phyloP scores from a whole-genome alignment of 2,888 invertebrate genomes.

The Cataglyphis livida region DNA sequence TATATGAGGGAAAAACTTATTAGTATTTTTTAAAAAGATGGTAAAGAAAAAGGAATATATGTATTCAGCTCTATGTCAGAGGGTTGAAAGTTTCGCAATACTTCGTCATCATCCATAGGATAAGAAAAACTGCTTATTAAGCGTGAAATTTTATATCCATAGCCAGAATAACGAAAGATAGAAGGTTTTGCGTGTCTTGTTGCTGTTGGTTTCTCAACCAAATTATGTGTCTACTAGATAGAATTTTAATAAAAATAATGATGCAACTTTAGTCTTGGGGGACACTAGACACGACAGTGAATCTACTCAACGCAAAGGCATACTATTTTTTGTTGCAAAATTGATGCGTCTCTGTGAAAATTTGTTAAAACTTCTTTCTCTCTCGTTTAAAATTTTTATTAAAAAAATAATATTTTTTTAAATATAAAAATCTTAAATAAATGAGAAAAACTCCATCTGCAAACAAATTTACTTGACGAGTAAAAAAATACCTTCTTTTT shows the following conservation, averaged over 20 bases:
- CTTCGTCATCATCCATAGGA: constrained; percentile 12
- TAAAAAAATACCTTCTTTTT: neutral
- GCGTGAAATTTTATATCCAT: constrained; percentile 22
- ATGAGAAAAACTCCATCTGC: neutral
- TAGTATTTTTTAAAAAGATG: constrained; percentile 20
- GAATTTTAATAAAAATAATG: constrained; percentile 8
- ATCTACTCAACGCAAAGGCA: neutral
- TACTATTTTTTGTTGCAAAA: neutral
- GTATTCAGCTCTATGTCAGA: constrained; percentile 13
- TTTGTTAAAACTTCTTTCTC: neutral
- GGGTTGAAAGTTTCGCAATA: constrained; percentile 5
- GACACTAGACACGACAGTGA: neutral
- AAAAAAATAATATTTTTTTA: neutral
- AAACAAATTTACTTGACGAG: neutral
- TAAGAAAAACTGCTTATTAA: constrained; percentile 34
- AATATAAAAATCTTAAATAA: constrained; percentile 1
- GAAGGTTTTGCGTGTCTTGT: neutral
- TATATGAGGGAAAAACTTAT: neutral
- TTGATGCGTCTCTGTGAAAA: constrained; percentile 1
- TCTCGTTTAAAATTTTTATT: neutral
- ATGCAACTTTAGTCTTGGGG: neutral
- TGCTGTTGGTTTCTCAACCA: neutral
- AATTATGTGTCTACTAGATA: constrained; percentile 3
- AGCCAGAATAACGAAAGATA: neutral
- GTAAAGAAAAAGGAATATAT: constrained; percentile 14